Evolutionary conservation across 1,140 invertebrate species (phyloP).

Genomic region (Drosophila miranda): DNA sequence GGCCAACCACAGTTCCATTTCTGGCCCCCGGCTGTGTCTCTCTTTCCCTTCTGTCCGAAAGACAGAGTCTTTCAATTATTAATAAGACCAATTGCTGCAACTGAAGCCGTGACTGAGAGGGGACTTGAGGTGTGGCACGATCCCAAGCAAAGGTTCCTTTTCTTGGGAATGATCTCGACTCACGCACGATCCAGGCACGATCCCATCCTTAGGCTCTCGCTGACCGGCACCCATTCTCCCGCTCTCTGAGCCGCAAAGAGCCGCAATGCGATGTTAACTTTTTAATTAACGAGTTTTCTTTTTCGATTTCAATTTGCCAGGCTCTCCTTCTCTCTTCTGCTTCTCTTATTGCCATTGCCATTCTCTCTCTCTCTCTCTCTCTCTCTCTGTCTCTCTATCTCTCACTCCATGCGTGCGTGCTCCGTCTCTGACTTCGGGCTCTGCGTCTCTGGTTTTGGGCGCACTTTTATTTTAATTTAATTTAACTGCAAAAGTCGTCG

Average conservation of each 20-base stretch:
- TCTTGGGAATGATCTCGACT: not conserved
- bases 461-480: constrained; percentile 75
- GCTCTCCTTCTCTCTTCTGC: constrained; percentile 7
- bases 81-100: constrained; percentile 68
- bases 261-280: constrained; percentile 68
- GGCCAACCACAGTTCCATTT: constrained; percentile 15
- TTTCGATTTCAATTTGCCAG: constrained; percentile 82
- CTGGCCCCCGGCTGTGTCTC: no score
- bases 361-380: constrained; percentile 9
- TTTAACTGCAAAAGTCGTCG: constrained; percentile 65
- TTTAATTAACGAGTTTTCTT: constrained; percentile 82
- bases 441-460: constrained; percentile 39
- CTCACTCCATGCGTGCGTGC: not conserved
- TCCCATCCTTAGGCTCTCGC: constrained; percentile 27
- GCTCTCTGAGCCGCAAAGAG: not conserved
- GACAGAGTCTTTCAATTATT: constrained; percentile 59
- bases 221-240: not conserved
- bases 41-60: no score
- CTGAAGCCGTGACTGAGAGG: constrained; percentile 7
- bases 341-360: constrained; percentile 2
- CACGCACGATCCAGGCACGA: constrained; percentile 24
- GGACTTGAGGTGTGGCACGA: no score
- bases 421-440: constrained; percentile 9
- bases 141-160: no score
- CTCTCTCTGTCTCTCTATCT: constrained; percentile 8